Base-by-base conservation (phyloP, 2,797 vertebrate species). In the Clarias laeviceps region DNA sequence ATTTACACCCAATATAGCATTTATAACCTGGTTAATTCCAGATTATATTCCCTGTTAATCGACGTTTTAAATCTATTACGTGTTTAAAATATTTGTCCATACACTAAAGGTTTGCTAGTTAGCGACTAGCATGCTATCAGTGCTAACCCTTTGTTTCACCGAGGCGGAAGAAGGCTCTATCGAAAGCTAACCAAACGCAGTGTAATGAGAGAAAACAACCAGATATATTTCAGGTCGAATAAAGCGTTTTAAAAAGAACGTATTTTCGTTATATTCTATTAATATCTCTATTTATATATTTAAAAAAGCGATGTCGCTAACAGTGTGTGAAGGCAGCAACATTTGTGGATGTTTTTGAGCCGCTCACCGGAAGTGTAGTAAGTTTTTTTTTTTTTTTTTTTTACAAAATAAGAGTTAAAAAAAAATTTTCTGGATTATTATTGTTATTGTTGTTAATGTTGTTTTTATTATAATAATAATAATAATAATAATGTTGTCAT, bases 121-220 rank as follows among this genome's bases (percentile, higher is more conserved):
- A 73, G 68, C 56, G 7, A 17, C 15, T 83, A 83, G 69, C 82
- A 83, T 59, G 69, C 69, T 83, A 83, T 15, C 57, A 22, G 14
- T 4, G 50, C 64, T 34, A 56, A 70, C 37, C 57, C 82, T 83
- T 83, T 83, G 82, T 83, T 74, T 61, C 27, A 37, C 24, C 9
- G 40, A 50, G 22, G 32, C 24, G 17, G 45, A 50, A 27, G 12
- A 56, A 59, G 20, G 34, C 24, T 17, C 22, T 2, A 11, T 59
- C 32, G 59, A 17, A 27, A 8, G 24, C 34, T 40, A 45, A 27
- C 32, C 20, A 50, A 34, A 11, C 8, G 24, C 77, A n/a, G 5
- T 45, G n/a, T 64, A 64, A 1, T 1, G 24, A 80, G 18, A 27
- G 3, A 40, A 65, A n/a, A 24, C 24, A 62, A 27, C 20, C 32